Evolutionary conservation across 2,797 vertebrate genomes (phyloP), one percentile per base, ranked within the genome.

Genomic region (Sebastes hubbsi): DNA sequence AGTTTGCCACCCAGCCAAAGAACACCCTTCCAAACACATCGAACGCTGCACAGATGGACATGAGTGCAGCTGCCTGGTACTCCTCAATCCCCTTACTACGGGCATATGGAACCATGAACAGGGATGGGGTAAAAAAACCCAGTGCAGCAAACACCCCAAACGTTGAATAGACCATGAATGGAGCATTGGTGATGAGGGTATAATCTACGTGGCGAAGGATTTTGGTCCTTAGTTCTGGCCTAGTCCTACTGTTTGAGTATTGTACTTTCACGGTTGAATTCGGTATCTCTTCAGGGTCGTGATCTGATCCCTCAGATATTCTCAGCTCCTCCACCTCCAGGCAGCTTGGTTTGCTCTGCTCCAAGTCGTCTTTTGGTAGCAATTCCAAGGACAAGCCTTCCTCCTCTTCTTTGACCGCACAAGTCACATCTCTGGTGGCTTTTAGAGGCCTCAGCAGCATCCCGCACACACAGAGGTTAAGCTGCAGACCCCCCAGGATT

Each of bases 391-490:
- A 25, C 42, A 86, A 49, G 68, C 65, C 64, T 14, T 63, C 71
- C 25, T 88, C 82, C 20, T 66, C 66, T 24, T 69, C 81, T 79
- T 52, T 77, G 49, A 77, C 78, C 13, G 81, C 80, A 27, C 9
- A 12, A 4, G 8, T 32, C 18, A 71, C 24, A 4, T 90, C 80
- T 72, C 16, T 54, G 16, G 79, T 64, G 52, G 87, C 75, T 71
- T 81, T 88, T 1, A 96, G 80, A 1, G 96, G 94, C 14, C 91
- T 94, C 30, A 97, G 93, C 46, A 97, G 91, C 52, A 95, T 92
- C 12, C 96, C 96, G 0, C 95, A 97, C 59, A 95, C 92, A 70
- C 95, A 91, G 52, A 97, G 81, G 85, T 97, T 94, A 36, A 97
- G 89, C 77, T 96, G 95, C 72, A 97, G 86, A 59, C 87, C 95